These are phyloP conservation scores for Notothenia rossii DNA, from an alignment of 2,113 vertebrate genomes.

Conservation along the genomic window DNA sequence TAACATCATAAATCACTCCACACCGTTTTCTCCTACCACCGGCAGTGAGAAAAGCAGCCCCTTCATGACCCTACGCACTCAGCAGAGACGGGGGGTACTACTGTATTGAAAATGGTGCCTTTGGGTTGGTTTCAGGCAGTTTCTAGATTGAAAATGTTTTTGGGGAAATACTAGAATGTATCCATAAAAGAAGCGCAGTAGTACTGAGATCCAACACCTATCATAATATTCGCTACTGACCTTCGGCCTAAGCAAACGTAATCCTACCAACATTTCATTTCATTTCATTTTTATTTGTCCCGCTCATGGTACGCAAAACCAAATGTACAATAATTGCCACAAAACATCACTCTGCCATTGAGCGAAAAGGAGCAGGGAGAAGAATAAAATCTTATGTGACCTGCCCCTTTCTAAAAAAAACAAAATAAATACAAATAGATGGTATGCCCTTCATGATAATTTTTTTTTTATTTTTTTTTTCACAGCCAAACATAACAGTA, in stretches of 20 bases:
- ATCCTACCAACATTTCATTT: background rate
- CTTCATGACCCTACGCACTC: constrained; percentile 37
- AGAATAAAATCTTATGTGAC: too few species aligned
- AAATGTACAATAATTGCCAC: too few species aligned
- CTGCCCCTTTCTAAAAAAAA: too few species aligned
- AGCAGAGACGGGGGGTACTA: constrained; percentile 12
- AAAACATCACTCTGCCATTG: too few species aligned
- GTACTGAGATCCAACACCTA: constrained; percentile 16
- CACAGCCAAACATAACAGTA: too few species aligned
- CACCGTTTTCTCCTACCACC: constrained; percentile 51
- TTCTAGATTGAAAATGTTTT: constrained; percentile 10
- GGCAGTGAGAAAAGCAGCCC: constrained; percentile 38
- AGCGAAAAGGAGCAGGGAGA: too few species aligned
- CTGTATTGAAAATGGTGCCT: constrained; percentile 20
- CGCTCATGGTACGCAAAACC: too few species aligned
- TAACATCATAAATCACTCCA: constrained; percentile 74
- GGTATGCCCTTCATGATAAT: too few species aligned
- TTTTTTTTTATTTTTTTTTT: too few species aligned
- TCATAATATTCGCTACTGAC: background rate
- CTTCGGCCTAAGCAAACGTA: constrained; percentile 15
- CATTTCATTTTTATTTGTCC: too few species aligned
- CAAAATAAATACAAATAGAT: too few species aligned
- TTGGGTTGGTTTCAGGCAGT: constrained; percentile 10
- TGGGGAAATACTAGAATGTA: constrained; percentile 1
- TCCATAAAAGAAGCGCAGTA: background rate